Evolutionary conservation across 2,113 vertebrate genomes (phyloP), one percentile per base, ranked within the genome.

Genomic region (Ascaphus truei): DNA sequence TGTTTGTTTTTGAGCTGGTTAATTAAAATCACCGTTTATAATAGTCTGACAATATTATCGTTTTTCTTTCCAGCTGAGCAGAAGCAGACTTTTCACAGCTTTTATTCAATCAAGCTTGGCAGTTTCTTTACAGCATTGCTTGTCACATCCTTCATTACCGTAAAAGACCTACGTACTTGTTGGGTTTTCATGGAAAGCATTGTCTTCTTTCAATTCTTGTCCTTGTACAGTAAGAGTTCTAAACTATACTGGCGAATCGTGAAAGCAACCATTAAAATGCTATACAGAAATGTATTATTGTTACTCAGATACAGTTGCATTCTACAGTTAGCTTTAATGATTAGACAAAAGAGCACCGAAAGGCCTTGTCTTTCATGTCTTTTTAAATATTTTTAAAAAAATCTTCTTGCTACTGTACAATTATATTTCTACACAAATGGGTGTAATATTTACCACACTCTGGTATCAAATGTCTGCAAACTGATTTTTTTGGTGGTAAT

Each of bases 21-120:
- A 91, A 91, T 91, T 90, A 91, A 90, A 90, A 90, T 89, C 78
- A 79, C 73, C 81, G 83, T 86, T 89, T 87, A 84, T 85, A 90
- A 85, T 71, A 84, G 84, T 87, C 75, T 82, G 83, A 83, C 86
- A 90, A 84, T 86, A 86, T 86, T 89, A 84, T 88, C 83, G 86
- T 90, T 90, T 86, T 84, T 83, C 80, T 89, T 90, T 87, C 85
- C 85, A 90, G 82, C 73, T 86, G 81, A 90, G 80, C 81, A 86
- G 80, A 76, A 81, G 78, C n/a, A n/a, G n/a, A 81, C 83, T 86
- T 86, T 88, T 85, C 80, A 87, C 81, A 86, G 87, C 83, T 83
- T 86, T 87, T 85, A 87, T 80, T 85, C 81, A 85, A 78, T 80
- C 85, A 85, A 86, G 85, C 87, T 81, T 84, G 74, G 77, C 83